phyloP scores from a whole-genome alignment of 2,113 vertebrate species.

The Toxotes jaculatrix region DNA sequence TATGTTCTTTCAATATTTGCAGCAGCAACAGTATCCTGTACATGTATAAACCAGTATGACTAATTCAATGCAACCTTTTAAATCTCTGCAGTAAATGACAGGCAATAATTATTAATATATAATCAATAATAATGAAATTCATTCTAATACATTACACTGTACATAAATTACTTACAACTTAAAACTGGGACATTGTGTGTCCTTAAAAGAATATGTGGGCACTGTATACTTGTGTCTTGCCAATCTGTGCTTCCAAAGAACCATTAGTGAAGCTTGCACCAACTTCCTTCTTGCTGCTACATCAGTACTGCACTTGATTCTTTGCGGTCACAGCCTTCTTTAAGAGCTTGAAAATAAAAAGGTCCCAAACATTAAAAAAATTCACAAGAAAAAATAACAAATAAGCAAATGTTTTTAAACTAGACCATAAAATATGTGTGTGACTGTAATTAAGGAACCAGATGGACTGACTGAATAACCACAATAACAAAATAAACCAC shows the following conservation, averaged over 20 bases:
- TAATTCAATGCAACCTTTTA: neutral
- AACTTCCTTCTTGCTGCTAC: neutral
- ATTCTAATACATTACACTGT: neutral
- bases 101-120: too few species aligned
- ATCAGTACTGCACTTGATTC: neutral
- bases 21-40: neutral
- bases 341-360: neutral
- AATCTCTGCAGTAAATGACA: neutral
- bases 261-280: neutral
- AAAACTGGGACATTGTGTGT: neutral
- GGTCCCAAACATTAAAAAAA: neutral
- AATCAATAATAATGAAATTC: too few species aligned
- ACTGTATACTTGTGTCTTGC: neutral
- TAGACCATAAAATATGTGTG: neutral
- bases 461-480: neutral
- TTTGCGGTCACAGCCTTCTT: neutral
- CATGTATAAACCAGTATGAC: neutral
- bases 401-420: neutral
- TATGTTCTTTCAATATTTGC: neutral
- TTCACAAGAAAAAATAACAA: neutral
- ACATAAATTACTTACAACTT: slow-evolving; percentile 1
- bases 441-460: neutral
- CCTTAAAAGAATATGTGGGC: slow-evolving; percentile 1
- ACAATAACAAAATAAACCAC: neutral
- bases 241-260: neutral